A percentile compares a stretch with the other conserved stretches of the same genome.
Conservation (phyloP, 2,888 invertebrate genomes). For the Uropetala carovei region DNA sequence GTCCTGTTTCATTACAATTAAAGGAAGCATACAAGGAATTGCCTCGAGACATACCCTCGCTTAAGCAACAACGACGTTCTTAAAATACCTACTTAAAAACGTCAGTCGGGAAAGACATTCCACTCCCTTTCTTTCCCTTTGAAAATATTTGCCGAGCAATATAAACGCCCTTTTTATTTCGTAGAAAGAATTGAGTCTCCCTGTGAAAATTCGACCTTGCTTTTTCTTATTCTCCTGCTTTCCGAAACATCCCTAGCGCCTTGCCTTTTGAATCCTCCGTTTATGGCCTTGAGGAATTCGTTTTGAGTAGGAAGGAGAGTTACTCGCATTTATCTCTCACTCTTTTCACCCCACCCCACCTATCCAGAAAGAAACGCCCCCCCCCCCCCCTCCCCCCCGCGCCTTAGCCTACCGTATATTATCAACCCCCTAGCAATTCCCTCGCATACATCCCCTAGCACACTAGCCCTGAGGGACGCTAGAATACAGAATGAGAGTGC, state of each 20-base stretch:
- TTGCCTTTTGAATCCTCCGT: neutral
- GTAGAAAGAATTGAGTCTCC: neutral
- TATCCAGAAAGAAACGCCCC: neutral
- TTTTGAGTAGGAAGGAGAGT: neutral
- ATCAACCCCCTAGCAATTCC: too few relatives aligned
- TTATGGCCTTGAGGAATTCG: neutral
- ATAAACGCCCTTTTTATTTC: neutral
- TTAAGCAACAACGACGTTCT: neutral
- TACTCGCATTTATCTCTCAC: neutral
- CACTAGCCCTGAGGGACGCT: too few relatives aligned
- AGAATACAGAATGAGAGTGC: too few relatives aligned
- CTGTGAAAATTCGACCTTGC: neutral
- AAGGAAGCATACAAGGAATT: neutral
- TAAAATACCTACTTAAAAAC: constrained; percentile 24
- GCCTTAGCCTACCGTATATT: too few relatives aligned
- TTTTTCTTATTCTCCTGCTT: neutral
- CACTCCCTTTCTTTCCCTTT: neutral
- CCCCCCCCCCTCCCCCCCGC: too few relatives aligned
- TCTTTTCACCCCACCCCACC: neutral
- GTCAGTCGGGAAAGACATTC: neutral
- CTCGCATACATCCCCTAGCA: too few relatives aligned
- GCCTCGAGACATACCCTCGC: neutral
- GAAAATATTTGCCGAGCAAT: neutral
- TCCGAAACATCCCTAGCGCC: neutral
- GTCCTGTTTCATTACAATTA: neutral